Evolutionary conservation across 2,888 invertebrate genomes (phyloP).

Genomic region (Tinea semifulvella): DNA sequence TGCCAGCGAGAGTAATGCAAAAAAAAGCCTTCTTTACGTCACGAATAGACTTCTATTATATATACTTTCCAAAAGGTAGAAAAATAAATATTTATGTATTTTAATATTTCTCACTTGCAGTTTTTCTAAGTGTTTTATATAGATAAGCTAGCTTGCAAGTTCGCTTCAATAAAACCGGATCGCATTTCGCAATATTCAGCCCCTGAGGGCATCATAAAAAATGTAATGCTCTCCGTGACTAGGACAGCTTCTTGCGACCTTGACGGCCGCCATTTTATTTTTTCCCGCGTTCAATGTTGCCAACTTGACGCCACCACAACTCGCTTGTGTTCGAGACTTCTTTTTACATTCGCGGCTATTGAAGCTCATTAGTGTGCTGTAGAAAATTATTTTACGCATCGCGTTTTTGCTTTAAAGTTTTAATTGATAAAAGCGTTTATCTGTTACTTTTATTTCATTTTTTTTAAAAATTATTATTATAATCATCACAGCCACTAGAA

Average conservation of each 20-base stretch:
- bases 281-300: slow-evolving; percentile 58
- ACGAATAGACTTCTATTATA: no score
- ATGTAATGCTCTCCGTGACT: slow-evolving; percentile 61
- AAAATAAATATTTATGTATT: neutral
- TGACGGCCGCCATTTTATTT: slow-evolving; percentile 60
- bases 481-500: no score
- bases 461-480: no score
- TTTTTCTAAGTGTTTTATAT: no score
- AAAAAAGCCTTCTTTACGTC: no score
- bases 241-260: slow-evolving; percentile 64
- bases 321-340: slow-evolving; percentile 34
- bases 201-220: slow-evolving; percentile 27
- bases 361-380: slow-evolving; percentile 1
- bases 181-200: slow-evolving; percentile 10
- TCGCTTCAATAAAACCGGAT: slow-evolving; percentile 11
- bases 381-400: neutral
- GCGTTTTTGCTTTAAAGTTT: no score
- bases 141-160: neutral
- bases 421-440: no score
- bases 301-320: slow-evolving; percentile 40
- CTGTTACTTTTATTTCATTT: no score
- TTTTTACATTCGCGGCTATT: slow-evolving; percentile 7
- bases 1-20: no score
- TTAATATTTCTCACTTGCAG: neutral
- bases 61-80: no score